Conservation (phyloP, 2,888 invertebrate genomes). For the Escarpia spicata region DNA sequence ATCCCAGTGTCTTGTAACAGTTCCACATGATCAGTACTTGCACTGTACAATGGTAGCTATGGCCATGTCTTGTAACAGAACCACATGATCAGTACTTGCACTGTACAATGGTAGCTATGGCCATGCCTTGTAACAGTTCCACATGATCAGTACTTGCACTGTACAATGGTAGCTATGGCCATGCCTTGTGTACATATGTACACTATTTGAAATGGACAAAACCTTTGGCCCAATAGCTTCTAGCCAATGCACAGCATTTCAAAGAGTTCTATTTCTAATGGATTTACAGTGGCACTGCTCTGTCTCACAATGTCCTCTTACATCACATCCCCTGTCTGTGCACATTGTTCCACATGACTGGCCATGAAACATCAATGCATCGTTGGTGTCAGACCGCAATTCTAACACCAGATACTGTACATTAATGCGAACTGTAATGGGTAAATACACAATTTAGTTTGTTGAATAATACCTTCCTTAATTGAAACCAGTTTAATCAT, state of each 20-base stretch:
- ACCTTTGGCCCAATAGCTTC: neutral
- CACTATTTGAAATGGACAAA: neutral
- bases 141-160: neutral
- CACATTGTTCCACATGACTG: neutral
- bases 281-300: neutral
- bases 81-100: neutral
- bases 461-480: neutral
- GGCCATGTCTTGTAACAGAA: too few species aligned
- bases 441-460: neutral
- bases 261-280: neutral
- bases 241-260: neutral
- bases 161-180: neutral
- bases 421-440: neutral
- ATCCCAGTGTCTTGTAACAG: neutral
- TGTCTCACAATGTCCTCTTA: neutral
- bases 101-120: too few species aligned
- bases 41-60: too few species aligned
- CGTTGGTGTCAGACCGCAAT: neutral
- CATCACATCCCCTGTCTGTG: neutral
- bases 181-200: neutral
- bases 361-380: neutral
- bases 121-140: too few species aligned
- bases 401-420: neutral
- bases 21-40: neutral
- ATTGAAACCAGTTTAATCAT: slow-evolving; percentile 1